Base-by-base conservation (phyloP, 1,140 invertebrate species). In the Drosophila eugracilis region DNA sequence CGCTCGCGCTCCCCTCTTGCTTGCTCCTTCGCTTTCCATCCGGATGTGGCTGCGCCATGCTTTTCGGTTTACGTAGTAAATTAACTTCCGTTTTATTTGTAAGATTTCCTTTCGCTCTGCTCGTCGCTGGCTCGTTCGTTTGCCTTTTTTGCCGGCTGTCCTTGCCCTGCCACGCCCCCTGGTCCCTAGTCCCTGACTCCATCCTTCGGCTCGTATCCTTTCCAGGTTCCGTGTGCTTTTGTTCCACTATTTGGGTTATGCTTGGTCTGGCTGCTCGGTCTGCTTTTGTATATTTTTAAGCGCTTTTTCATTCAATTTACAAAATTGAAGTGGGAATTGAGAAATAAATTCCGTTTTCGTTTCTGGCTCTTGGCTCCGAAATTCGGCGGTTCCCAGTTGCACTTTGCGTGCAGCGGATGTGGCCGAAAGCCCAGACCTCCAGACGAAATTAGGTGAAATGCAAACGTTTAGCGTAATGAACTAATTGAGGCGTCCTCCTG, bases 11-110 rank as follows among this genome's bases (percentile, higher is more conserved):
- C 9, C 3, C 26, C 45, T 3, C 17, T 21, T 9, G 2, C 49
- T 24, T 22, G 5, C 39, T 32, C 45, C 7, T 32, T 42, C 67
- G 36, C 36, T 37, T 22, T 32, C 17, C 39, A 42, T 50, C 60
- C 86, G 86, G 78, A 86, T 90, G 86, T 90, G 81, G 89, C 70
- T 89, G 83, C 84, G 83, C 83, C 83, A 83, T 88, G 76, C 78
- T 84, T 78, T 88, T 83, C 83, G 88, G 88, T 86, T 90, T 90
- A 90, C 83, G 88, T 88, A 90, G 86, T 90, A 90, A 90, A 90
- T 90, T 90, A 90, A 90, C 88, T 90, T 90, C 88, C 88, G 88
- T 90, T 90, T 90, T 90, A 86, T 90, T 90, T 90, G 81, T 83
- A 90, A 88, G 83, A 88, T 88, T 88, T 88, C 84, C 84, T 83